Evolutionary conservation across 2,113 vertebrate species (phyloP).

Genomic region (Ictidomys tridecemlineatus): DNA sequence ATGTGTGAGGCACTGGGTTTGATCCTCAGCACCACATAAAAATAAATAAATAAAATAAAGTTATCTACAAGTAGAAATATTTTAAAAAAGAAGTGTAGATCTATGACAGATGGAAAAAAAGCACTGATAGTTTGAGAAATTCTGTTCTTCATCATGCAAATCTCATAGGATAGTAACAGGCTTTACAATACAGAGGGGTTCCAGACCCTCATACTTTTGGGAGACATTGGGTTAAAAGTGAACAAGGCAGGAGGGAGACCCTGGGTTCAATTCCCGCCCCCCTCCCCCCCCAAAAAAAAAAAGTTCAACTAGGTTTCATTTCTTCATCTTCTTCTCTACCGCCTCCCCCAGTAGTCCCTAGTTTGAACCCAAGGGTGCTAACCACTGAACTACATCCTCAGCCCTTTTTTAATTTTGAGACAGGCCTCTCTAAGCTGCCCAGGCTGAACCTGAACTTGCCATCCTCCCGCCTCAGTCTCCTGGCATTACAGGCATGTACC

Average conservation of each 20-base stretch:
- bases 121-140: neutral
- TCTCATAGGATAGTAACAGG: neutral
- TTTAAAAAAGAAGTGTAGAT: neutral
- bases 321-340: too few species aligned
- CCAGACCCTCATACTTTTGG: neutral
- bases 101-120: neutral
- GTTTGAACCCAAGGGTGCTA: too few species aligned
- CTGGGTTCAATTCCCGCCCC: neutral
- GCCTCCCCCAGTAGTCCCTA: too few species aligned
- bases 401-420: too few species aligned
- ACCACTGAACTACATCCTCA: neutral
- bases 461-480: neutral
- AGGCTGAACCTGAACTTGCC: too few species aligned
- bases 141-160: neutral
- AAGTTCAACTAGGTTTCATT: neutral
- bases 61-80: too few species aligned
- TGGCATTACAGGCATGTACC: too few species aligned
- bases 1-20: too few species aligned
- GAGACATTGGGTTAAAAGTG: neutral
- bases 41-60: too few species aligned
- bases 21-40: too few species aligned
- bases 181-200: neutral
- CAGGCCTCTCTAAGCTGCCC: too few species aligned
- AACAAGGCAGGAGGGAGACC: neutral
- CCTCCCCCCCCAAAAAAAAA: neutral